A percentile compares a stretch with the other conserved stretches of the same genome.
phyloP scores from a whole-genome alignment of 2,888 invertebrate genomes.

The Tromatobia lineatoria region DNA sequence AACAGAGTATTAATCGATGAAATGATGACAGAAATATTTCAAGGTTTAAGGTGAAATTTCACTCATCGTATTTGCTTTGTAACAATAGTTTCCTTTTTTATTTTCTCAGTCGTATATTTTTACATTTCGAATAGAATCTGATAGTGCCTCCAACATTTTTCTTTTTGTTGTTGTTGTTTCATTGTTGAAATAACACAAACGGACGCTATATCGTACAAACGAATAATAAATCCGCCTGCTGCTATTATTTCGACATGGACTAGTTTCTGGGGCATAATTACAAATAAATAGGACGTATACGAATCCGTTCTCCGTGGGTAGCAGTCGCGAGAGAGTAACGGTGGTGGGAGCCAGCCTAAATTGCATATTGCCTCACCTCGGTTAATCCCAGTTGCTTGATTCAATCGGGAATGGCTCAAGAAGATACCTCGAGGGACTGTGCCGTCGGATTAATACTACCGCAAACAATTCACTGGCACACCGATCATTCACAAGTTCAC shows the following conservation, averaged over 20 bases:
- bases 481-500: constrained; percentile 68
- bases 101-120: constrained; percentile 77
- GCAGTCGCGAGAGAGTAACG: constrained; percentile 25
- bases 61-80: constrained; percentile 67
- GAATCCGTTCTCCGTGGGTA: constrained; percentile 30
- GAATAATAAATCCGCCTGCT: constrained; percentile 67
- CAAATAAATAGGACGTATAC: constrained; percentile 72
- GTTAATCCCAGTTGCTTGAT: constrained; percentile 14
- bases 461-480: constrained; percentile 63
- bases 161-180: constrained; percentile 36
- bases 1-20: too few species aligned
- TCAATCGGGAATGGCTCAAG: constrained; percentile 20
- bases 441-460: constrained; percentile 54
- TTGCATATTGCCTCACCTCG: constrained; percentile 31
- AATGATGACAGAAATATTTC: background rate
- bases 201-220: constrained; percentile 70
- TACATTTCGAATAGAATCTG: constrained; percentile 81
- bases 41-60: background rate
- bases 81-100: constrained; percentile 77
- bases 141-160: constrained; percentile 78
- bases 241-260: constrained; percentile 78
- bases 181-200: constrained; percentile 64
- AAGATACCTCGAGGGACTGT: constrained; percentile 24
- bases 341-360: constrained; percentile 25
- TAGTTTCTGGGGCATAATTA: constrained; percentile 79